phyloP scores from a whole-genome alignment of 1,140 invertebrate species.

The Drosophila murphyi region DNA sequence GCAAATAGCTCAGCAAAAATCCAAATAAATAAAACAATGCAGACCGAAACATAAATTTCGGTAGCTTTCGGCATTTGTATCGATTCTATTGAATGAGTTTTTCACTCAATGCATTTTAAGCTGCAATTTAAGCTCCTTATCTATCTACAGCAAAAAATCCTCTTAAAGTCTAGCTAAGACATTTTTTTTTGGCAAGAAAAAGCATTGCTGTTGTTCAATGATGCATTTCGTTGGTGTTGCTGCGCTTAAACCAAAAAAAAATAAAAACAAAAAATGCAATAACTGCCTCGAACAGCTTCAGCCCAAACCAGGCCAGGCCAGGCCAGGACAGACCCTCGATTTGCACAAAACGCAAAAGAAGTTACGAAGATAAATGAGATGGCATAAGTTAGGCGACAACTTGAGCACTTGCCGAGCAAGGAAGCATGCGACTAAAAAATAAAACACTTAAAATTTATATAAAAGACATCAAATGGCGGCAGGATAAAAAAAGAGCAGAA shows the following conservation, averaged over 20 bases:
- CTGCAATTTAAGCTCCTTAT: no score
- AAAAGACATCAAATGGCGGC: slow-evolving; percentile 44
- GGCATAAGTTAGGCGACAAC: slow-evolving; percentile 81
- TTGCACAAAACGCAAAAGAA: slow-evolving; percentile 24
- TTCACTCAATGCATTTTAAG: no score
- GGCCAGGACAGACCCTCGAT: no score
- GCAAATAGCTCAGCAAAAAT: no score
- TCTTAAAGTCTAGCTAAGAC: neutral
- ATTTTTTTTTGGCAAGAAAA: neutral
- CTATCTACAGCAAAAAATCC: neutral
- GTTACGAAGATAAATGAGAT: slow-evolving; percentile 83
- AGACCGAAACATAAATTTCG: no score
- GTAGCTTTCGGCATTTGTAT: no score
- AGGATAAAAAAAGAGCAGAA: slow-evolving; percentile 4
- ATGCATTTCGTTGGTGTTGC: slow-evolving; percentile 21
- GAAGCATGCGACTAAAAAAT: slow-evolving; percentile 39
- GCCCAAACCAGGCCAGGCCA: no score
- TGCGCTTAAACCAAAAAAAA: slow-evolving; percentile 8
- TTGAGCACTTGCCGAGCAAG: slow-evolving; percentile 58
- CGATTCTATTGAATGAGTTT: no score
- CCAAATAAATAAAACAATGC: no score
- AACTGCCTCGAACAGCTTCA: slow-evolving; percentile 42
- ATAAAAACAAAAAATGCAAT: slow-evolving; percentile 58
- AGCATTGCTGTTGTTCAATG: slow-evolving; percentile 20
- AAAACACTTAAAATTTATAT: slow-evolving; percentile 70